Conservation (phyloP, 2,888 invertebrate genomes). For the Portevinia maculata region DNA sequence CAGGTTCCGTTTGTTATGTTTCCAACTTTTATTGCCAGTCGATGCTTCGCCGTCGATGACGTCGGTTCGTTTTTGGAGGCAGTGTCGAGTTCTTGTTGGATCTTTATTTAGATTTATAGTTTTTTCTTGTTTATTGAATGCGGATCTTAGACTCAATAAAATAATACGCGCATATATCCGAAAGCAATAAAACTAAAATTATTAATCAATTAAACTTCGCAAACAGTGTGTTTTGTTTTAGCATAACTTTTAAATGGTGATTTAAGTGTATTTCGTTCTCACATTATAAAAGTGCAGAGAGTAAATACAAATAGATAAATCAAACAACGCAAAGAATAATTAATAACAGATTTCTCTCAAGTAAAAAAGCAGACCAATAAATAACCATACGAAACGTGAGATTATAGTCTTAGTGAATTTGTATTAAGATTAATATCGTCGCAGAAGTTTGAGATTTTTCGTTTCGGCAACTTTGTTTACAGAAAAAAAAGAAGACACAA, state of each 20-base stretch:
- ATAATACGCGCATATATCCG: constrained; percentile 56
- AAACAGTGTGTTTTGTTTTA: constrained; percentile 46
- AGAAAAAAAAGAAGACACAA: constrained; percentile 39
- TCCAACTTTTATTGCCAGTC: constrained; percentile 76
- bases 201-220: constrained; percentile 14
- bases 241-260: constrained; percentile 45
- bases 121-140: constrained; percentile 69
- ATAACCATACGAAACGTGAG: constrained; percentile 28
- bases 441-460: constrained; percentile 33
- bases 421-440: constrained; percentile 33
- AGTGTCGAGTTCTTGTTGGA: constrained; percentile 62
- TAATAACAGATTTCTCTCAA: constrained; percentile 18
- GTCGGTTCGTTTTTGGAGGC: constrained; percentile 75
- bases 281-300: constrained; percentile 12
- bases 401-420: constrained; percentile 45
- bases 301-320: constrained; percentile 42
- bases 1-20: constrained; percentile 77
- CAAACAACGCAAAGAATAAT: constrained; percentile 1
- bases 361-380: constrained; percentile 14
- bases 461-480: constrained; percentile 71
- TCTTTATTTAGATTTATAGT: constrained; percentile 49
- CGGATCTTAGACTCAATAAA: constrained; percentile 58
- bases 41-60: constrained; percentile 77
- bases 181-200: constrained; percentile 57
- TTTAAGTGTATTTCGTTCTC: constrained; percentile 39